Evolutionary conservation across 2,113 vertebrate genomes (phyloP).

Genomic region (Poecile atricapillus): DNA sequence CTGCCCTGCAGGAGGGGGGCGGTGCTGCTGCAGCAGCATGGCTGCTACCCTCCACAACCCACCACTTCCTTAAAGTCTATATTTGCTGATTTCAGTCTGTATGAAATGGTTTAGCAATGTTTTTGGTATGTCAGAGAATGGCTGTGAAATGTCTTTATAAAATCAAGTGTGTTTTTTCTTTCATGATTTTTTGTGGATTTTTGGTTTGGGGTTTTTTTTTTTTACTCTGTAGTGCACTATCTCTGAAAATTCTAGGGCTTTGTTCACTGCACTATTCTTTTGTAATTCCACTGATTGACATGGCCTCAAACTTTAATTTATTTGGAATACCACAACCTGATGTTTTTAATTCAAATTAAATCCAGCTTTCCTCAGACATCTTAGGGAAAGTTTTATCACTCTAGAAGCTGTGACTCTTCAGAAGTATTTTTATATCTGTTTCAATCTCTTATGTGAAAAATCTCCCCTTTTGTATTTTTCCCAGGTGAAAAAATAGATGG

Average conservation of each 20-base stretch:
- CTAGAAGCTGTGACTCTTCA: not conserved
- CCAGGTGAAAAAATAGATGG: constrained; percentile 68
- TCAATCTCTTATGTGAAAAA: not conserved
- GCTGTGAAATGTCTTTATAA: not conserved
- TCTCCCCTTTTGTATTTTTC: not conserved
- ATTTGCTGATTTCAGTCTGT: not conserved
- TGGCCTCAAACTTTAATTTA: not conserved
- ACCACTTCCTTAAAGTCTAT: not conserved
- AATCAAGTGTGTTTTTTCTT: not conserved
- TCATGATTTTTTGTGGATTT: not conserved
- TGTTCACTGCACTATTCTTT: not conserved
- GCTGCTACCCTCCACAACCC: not conserved
- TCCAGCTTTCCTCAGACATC: not conserved
- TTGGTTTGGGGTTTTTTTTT: not conserved
- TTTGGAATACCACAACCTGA: not conserved
- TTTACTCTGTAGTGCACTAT: not conserved
- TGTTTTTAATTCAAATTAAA: constrained; percentile 5
- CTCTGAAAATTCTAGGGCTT: not conserved
- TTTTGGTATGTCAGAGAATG: not conserved
- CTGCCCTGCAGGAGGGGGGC: not conserved
- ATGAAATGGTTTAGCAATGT: not conserved
- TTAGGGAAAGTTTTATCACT: not conserved
- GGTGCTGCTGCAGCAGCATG: not conserved
- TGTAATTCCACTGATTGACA: not conserved
- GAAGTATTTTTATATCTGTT: not conserved